These are phyloP conservation scores for Eustalomyia histrio DNA, from an alignment of 2,888 invertebrate genomes.

Conservation along the genomic window DNA sequence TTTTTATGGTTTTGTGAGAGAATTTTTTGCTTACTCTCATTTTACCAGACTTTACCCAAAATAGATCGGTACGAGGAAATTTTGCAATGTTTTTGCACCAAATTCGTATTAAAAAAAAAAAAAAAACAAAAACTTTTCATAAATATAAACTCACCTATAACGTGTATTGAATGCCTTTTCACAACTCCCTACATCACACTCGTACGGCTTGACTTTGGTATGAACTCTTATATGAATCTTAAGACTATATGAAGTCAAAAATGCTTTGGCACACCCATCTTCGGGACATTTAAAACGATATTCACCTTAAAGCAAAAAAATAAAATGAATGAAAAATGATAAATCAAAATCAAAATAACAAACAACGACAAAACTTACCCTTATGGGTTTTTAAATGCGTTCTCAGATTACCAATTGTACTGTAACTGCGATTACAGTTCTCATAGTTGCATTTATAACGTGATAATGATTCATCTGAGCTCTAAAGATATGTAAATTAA, in stretches of 20 bases:
- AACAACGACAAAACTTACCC: constrained; percentile 82
- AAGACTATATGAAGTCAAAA: constrained; percentile 95
- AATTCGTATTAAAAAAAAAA: too few species aligned
- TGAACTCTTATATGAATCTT: constrained; percentile 97
- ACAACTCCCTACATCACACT: constrained; percentile 90
- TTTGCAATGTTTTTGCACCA: too few species aligned
- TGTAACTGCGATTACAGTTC: constrained; percentile 93
- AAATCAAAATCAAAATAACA: background rate
- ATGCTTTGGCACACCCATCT: constrained; percentile 93
- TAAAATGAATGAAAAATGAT: background rate
- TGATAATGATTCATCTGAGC: constrained; percentile 80
- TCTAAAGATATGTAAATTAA: constrained; percentile 67
- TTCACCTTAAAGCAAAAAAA: constrained; percentile 85
- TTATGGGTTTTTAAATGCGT: constrained; percentile 98
- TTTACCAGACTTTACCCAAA: too few species aligned
- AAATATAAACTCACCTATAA: constrained; percentile 83
- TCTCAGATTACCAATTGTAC: constrained; percentile 94
- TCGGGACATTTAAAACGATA: constrained; percentile 95
- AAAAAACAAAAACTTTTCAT: too few species aligned
- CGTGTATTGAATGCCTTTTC: constrained; percentile 96
- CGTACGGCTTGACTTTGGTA: constrained; percentile 94
- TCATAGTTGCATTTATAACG: constrained; percentile 93
- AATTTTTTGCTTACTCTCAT: too few species aligned
- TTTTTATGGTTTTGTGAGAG: too few species aligned
- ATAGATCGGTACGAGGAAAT: too few species aligned